Evolutionary conservation across 2,888 invertebrate genomes (phyloP), one percentile per base, ranked within the genome.

Genomic region (Campopleginae sp.): DNA sequence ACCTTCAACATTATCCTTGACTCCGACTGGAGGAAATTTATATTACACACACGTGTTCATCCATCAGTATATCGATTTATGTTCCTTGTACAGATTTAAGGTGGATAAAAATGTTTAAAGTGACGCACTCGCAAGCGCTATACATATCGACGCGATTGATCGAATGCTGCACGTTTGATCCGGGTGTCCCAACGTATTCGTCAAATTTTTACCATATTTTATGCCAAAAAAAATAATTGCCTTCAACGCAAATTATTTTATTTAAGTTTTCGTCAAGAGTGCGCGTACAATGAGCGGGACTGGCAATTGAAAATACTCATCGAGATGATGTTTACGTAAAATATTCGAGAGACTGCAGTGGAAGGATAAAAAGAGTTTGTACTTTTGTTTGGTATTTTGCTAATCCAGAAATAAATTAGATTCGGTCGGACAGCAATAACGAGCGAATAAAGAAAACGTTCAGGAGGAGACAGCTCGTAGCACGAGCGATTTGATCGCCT

Each of bases 1-100:
- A 85, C 89, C 90, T 90, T 90, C 89, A 63, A 82, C 80, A 51
- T 65, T 72, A 87, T 85, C 88, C 89, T 90, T 89, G 89, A 88
- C 86, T 88, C 87, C 42, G 51, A 87, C 74, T 79, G 80, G 77
- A 84, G 87, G 87, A 87, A 77, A 38, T 58, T 58, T 58, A 58
- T 68, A 66, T 27, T 54, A 66, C 54, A 23, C n/a, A 38, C 4
- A 27, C 5, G 12, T 51, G 6, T 38, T n/a, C 33, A 44, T 70
- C 17, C 44, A 75, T 46, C n/a, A 42, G 3, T 42, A 23, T n/a
- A 38, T 46, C 12, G n/a, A 48, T 33, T 19, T 38, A 61, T 61
- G 27, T 65, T 51, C 14, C 23, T 23, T 42, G 27, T 38, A 27
- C 72, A 65, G 70, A 71, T 46, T 19, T 19, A 31, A 70, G 61